Evolutionary conservation across 53 echinoderm and acorn worm species (phyloP).

Genomic region (Luidia sarsii): DNA sequence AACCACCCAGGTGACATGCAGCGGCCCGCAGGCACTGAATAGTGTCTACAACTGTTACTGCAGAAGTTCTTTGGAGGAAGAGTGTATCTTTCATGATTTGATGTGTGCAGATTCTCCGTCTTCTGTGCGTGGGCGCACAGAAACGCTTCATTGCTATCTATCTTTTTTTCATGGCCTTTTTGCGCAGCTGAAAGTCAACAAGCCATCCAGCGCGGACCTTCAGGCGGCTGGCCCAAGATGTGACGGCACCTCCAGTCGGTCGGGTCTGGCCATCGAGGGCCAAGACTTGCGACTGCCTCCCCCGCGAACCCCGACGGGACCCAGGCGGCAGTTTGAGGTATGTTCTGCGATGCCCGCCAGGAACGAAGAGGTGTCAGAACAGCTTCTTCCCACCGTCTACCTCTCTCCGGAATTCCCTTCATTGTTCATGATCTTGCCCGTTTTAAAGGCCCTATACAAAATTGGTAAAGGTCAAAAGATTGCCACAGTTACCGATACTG

Average conservation of each 20-base stretch:
- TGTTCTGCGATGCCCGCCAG: too few species aligned
- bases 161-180: neutral
- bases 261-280: slow-evolving; percentile 21
- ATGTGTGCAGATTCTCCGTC: neutral
- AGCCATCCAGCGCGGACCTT: too few species aligned
- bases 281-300: slow-evolving; percentile 31
- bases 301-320: slow-evolving; percentile 58
- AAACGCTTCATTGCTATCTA: too few species aligned
- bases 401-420: too few species aligned
- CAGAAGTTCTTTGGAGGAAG: neutral
- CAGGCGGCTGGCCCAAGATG: neutral
- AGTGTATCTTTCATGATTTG: neutral
- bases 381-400: too few species aligned
- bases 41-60: neutral
- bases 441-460: too few species aligned
- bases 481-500: too few species aligned
- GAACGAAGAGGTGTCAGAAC: too few species aligned
- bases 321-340: slow-evolving; percentile 53
- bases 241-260: neutral
- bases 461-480: too few species aligned
- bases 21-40: neutral
- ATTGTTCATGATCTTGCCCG: too few species aligned
- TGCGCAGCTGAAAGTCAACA: slow-evolving; percentile 4
- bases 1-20: slow-evolving; percentile 27
- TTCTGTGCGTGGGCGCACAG: neutral